Base-by-base conservation (phyloP, 2,888 invertebrate genomes). In the Tolmerus cingulatus region DNA sequence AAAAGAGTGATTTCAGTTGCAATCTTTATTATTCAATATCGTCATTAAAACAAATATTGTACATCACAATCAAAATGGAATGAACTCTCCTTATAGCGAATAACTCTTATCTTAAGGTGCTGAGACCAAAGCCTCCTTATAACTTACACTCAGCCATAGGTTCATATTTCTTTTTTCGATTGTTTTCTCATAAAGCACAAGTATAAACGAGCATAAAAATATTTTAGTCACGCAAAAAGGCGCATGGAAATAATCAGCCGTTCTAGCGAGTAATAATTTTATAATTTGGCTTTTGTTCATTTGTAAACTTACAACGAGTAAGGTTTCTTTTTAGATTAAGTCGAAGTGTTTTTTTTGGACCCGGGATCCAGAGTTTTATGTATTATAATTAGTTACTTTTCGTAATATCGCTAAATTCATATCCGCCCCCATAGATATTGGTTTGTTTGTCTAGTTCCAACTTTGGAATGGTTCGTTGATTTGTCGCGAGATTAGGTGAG, bases 31-130 rank as follows among this genome's bases (percentile, higher is more conserved):
- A 37, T 78, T 46, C 46, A 78, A 78, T 43, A 40, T 84, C 40
- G 57, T 46, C 46, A 14, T 84, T 37, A 84, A 84, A 84, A 66
- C 57, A 84, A 84, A 84, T 84, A 84, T 74, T 40, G 34, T 88
- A 87, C 85, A 88, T 88, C 88, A 88, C 88, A 88, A 88, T 88
- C 55, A 88, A 77, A 87, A 87, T 88, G 88, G 85, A 87, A 87
- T 88, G 87, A 87, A 88, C 82, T 66, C 66, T 66, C 76, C 34
- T 23, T 78, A 43, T 43, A 40, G 43, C 55, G 57, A 78, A 78
- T 78, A 43, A 34, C 23, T 77, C 78, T 84, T 40, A 82, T 16
- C 34, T 77, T 57, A 46, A 5, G 74, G 74, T 76, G 37, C 66
- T 66, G 43, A 76, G 43, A 74, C 19, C 76, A 8, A 40, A 76